A percentile compares a stretch with the other conserved stretches of the same genome.
phyloP scores from a whole-genome alignment of 2,888 invertebrate genomes.

The Syrphus vitripennis region DNA sequence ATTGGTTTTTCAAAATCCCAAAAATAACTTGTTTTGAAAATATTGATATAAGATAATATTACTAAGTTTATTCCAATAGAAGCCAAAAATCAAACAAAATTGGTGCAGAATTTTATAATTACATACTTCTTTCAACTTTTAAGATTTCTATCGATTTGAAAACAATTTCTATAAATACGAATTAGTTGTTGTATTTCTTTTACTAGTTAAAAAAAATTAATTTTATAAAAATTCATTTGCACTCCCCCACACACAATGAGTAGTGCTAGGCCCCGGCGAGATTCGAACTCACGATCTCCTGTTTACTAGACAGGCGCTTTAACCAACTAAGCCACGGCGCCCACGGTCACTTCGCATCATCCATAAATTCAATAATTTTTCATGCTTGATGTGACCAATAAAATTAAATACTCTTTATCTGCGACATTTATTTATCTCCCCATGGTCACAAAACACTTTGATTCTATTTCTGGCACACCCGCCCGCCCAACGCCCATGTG shows the following conservation, averaged over 20 bases:
- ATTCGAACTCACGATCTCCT: slow-evolving; percentile 79
- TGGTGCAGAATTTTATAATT: no score
- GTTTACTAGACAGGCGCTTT: slow-evolving; percentile 82
- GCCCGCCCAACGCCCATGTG: neutral
- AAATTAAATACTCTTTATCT: slow-evolving; percentile 33
- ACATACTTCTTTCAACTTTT: no score
- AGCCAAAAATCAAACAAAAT: no score
- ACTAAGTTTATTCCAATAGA: no score
- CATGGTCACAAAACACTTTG: neutral
- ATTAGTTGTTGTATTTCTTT: no score
- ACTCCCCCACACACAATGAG: neutral
- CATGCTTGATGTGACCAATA: neutral
- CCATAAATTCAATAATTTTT: neutral
- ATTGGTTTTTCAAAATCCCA: no score
- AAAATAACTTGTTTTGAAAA: no score
- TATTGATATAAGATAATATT: no score
- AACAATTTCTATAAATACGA: no score
- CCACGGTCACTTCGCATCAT: neutral
- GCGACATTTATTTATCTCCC: slow-evolving; percentile 29
- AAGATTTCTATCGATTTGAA: no score
- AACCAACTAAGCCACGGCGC: slow-evolving; percentile 80
- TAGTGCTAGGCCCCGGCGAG: slow-evolving; percentile 75
- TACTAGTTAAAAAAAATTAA: neutral
- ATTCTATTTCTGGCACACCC: slow-evolving; percentile 33
- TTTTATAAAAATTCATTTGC: neutral